Base-by-base conservation (phyloP, 2,888 invertebrate species). In the Chloromyia formosa region DNA sequence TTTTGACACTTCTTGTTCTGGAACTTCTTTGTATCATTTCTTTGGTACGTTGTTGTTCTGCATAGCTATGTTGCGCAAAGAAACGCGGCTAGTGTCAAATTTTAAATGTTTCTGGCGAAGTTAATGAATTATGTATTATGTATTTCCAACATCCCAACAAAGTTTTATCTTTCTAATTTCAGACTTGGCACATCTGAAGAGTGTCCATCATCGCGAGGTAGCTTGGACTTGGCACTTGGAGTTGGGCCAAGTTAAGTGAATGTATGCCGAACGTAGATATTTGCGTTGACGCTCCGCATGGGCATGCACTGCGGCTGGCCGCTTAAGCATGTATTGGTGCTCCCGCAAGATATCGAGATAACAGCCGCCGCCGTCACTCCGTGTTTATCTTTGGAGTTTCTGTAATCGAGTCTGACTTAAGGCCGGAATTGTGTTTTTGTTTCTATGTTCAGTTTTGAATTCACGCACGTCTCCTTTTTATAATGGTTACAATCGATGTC, bases 221-320 rank as follows among this genome's bases (percentile, higher is more conserved):
- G n/a, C 27, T 40, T 71, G 69, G 69, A 35, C 27, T 35, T 35
- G 27, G 27, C 7, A 35, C 27, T 4, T 35, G 49, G 49, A 71
- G 40, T 14, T 56, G 56, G 56, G 40, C 71, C 71, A 71, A 71
- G 35, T 71, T 71, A 40, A 56, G 71, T 71, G 71, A 58, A 56
- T 71, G 71, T 71, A 56, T 49, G 27, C 18, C 12, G 42, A 56
- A 58, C 71, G 58, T 14, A 40, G 10, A 49, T 58, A 58, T 40
- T 35, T 58, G 71, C 58, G 54, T 23, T 27, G 58, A 58, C 58
- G 58, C 20, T 40, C 10, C 40, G 18, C 58, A 71, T 58, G 58
- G 42, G 40, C 42, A 56, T 42, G 23, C 27, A 56, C 45, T 22
- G 18, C 45, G 49, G 45, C 22, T 20, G 45, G 49, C 22, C 49